These are phyloP conservation scores for Brachypterus glaber DNA, from an alignment of 2,888 invertebrate species.

Conservation along the genomic window DNA sequence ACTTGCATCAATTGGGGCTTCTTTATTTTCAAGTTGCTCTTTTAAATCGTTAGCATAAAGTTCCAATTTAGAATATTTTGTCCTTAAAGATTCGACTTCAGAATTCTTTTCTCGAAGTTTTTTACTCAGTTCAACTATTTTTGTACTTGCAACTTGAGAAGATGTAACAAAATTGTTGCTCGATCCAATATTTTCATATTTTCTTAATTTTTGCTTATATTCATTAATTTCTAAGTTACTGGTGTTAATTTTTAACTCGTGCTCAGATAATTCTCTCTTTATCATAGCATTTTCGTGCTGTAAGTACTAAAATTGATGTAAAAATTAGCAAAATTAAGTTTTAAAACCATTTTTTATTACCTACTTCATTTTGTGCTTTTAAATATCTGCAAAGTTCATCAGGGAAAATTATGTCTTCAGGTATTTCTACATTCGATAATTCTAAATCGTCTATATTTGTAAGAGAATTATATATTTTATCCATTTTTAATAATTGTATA, in stretches of 20 bases:
- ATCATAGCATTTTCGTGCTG: slow-evolving; percentile 49
- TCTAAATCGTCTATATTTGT: too few relatives aligned
- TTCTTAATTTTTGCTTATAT: slow-evolving; percentile 40
- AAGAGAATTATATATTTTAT: too few relatives aligned
- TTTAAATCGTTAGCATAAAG: slow-evolving; percentile 42
- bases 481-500: too few relatives aligned
- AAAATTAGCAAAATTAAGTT: too few relatives aligned
- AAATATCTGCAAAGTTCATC: too few relatives aligned
- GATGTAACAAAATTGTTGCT: slow-evolving; percentile 45
- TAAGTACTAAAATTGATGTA: too few relatives aligned
- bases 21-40: slow-evolving; percentile 9
- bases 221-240: slow-evolving; percentile 16
- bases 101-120: slow-evolving; percentile 54
- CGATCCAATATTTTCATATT: slow-evolving; percentile 40
- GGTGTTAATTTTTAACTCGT: slow-evolving; percentile 23
- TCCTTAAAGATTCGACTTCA: slow-evolving; percentile 51
- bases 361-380: too few relatives aligned
- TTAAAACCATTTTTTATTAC: too few relatives aligned
- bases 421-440: too few relatives aligned
- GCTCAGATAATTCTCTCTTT: slow-evolving; percentile 42
- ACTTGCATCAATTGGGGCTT: background rate
- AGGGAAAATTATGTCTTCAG: slow-evolving; percentile 45
- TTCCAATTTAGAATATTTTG: slow-evolving; percentile 49
- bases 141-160: slow-evolving; percentile 50
- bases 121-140: slow-evolving; percentile 58